A percentile compares a stretch with the other conserved stretches of the same genome.
Evolutionary conservation across 2,888 invertebrate genomes (phyloP).

Genomic region (Drosophila nigricruria): DNA sequence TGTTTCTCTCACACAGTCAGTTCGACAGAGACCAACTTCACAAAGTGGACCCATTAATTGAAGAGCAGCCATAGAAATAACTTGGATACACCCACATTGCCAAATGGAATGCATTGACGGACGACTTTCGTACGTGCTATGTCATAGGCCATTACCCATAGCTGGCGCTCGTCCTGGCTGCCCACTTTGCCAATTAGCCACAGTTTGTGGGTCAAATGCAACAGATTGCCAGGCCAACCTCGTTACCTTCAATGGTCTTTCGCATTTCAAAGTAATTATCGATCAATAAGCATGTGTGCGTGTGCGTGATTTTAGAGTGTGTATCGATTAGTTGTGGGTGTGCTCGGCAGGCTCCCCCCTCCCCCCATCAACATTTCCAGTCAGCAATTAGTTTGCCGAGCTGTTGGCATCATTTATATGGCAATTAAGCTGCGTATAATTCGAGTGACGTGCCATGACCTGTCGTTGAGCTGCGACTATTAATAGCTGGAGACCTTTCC

Average conservation of each 20-base stretch:
- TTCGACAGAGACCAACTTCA: background rate
- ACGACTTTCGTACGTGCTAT: constrained; percentile 64
- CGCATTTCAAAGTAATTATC: constrained; percentile 18
- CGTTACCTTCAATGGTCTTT: constrained; percentile 28
- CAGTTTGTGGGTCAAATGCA: constrained; percentile 67
- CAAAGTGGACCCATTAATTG: constrained; percentile 44
- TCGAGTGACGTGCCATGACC: constrained; percentile 21
- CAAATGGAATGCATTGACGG: constrained; percentile 32
- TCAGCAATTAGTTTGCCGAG: constrained; percentile 37
- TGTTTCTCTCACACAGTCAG: constrained; percentile 3
- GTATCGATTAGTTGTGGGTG: constrained; percentile 5
- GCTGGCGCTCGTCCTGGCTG: constrained; percentile 12
- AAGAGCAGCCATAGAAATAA: constrained; percentile 19
- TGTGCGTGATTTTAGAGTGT: constrained; percentile 12
- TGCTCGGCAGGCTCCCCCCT: constrained; percentile 21
- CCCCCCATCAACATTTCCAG: constrained; percentile 21
- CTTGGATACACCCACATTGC: too few species aligned
- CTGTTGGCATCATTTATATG: constrained; percentile 61
- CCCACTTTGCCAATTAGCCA: constrained; percentile 52
- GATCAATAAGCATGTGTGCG: constrained; percentile 52
- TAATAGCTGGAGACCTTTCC: constrained; percentile 16
- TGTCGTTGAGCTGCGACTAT: constrained; percentile 21
- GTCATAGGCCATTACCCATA: constrained; percentile 44
- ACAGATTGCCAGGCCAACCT: constrained; percentile 55
- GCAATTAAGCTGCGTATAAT: constrained; percentile 67